A percentile compares a stretch with the other conserved stretches of the same genome.
Conservation (phyloP, 2,888 invertebrate species). For the Nesidiocoris tenuis region DNA sequence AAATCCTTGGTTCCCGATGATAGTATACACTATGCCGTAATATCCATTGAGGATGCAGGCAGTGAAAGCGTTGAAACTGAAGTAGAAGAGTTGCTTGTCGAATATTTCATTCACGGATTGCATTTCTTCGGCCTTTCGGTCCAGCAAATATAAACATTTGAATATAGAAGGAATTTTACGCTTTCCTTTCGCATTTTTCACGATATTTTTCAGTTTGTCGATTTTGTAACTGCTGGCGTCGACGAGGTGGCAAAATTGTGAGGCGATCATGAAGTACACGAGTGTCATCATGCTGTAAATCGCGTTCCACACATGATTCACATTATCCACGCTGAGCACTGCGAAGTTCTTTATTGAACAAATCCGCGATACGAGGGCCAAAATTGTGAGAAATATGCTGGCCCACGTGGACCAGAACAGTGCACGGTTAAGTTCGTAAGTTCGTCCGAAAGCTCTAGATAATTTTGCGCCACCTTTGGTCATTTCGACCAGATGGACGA, state of each 20-base stretch:
- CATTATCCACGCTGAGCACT: neutral
- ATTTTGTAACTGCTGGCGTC: neutral
- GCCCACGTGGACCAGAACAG: neutral
- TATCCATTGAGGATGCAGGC: slow-evolving; percentile 5
- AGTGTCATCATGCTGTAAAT: neutral
- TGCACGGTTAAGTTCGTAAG: neutral
- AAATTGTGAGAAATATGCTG: neutral
- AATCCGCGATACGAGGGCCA: neutral
- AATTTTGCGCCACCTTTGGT: neutral
- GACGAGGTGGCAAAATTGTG: neutral
- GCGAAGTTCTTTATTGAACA: neutral
- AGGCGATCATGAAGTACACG: neutral
- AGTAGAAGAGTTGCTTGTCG: neutral
- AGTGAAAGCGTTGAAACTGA: neutral
- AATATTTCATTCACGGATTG: neutral
- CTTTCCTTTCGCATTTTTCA: neutral
- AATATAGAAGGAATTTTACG: neutral
- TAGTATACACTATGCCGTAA: slow-evolving; percentile 1
- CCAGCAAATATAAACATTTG: neutral
- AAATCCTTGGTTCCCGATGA: neutral
- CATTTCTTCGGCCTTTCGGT: neutral
- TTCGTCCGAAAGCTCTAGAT: neutral
- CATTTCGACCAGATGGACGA: neutral
- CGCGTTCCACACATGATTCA: neutral
- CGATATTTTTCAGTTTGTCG: neutral